Evolutionary conservation across 2,888 invertebrate genomes (phyloP).

Genomic region (Cheilosia impressa): DNA sequence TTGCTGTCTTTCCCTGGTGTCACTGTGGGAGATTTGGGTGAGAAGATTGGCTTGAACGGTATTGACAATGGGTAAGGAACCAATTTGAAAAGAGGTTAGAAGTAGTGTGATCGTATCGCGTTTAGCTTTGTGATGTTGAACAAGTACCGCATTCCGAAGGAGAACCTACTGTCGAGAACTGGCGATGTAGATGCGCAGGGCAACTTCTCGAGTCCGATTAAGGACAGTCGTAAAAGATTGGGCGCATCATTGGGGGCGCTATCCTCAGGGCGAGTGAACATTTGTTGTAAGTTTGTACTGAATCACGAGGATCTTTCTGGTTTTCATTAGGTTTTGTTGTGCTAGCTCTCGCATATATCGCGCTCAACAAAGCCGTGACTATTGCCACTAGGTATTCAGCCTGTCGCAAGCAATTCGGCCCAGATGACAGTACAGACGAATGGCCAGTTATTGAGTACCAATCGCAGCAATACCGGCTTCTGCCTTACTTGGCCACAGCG

Average conservation of each 20-base stretch:
- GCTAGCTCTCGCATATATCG: slow-evolving; percentile 85
- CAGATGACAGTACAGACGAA: slow-evolving; percentile 87
- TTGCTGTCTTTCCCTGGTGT: slow-evolving; percentile 90
- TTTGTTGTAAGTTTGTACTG: slow-evolving; percentile 84
- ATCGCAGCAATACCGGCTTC: slow-evolving; percentile 92
- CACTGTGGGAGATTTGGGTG: slow-evolving; percentile 95
- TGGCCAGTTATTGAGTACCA: slow-evolving; percentile 96
- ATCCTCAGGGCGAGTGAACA: slow-evolving; percentile 92
- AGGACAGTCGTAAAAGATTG: slow-evolving; percentile 92
- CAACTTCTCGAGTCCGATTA: slow-evolving; percentile 90
- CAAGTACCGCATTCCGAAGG: slow-evolving; percentile 91
- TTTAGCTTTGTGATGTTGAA: slow-evolving; percentile 89
- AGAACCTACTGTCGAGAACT: slow-evolving; percentile 91
- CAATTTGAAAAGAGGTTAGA: not conserved
- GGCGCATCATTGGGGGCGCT: slow-evolving; percentile 93
- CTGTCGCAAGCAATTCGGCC: slow-evolving; percentile 94
- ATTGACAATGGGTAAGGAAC: slow-evolving; percentile 93
- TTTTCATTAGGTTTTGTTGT: slow-evolving; percentile 76
- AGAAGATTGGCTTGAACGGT: slow-evolving; percentile 95
- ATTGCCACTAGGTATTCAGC: slow-evolving; percentile 95
- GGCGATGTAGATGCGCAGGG: slow-evolving; percentile 95
- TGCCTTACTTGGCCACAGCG: slow-evolving; percentile 89
- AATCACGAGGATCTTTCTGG: not conserved
- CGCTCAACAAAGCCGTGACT: slow-evolving; percentile 89
- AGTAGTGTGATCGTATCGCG: not conserved